Evolutionary conservation across 2,888 invertebrate genomes (phyloP), one percentile per base, ranked within the genome.

Genomic region (Leptogaster cylindrica): DNA sequence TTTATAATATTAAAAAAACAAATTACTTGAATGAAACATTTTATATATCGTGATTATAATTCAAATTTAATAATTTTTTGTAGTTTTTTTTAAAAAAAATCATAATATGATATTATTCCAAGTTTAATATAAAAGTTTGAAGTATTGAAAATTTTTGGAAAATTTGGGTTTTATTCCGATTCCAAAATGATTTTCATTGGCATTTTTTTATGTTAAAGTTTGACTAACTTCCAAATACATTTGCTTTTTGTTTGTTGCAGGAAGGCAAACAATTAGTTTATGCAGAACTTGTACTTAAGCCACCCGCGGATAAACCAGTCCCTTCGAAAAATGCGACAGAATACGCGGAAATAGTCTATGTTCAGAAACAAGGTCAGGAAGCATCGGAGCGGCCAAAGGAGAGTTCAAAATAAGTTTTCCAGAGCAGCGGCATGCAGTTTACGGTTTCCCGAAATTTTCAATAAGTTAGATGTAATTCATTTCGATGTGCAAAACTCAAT

Each of bases 301-400:
- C 83, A 3, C 79, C 82, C 16, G 75, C 76, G 75, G 75, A 75
- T 68, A 70, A 74, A 66, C 67, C 76, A 36, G 20, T 77, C 75
- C 25, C 77, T 80, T 33, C 77, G 80, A 51, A 82, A 79, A 75
- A 77, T 33, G 85, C 81, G 74, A 89, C 89, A 2, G 89, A 89
- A 74, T 92, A 93, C 78, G 92, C 92, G 0, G 92, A 92, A 79
- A 93, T 93, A 66, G 87, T 92, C 0, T 92, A 92, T 71, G 79
- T 80, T 68, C 77, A 80, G 69, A 80, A 80, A 68, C 68, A 73
- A 46, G 51, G 70, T 68, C 61, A 55, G 23, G 68, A 55, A n/a
- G 67, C 41, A 16, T 7, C 46, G 14, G 63, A 67, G 16, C 55
- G 41, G 46, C 64, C 44, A 16, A 39, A 46, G 31, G 48, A 44